Conservation (phyloP, 2,888 invertebrate species). For the Hyalella azteca region DNA sequence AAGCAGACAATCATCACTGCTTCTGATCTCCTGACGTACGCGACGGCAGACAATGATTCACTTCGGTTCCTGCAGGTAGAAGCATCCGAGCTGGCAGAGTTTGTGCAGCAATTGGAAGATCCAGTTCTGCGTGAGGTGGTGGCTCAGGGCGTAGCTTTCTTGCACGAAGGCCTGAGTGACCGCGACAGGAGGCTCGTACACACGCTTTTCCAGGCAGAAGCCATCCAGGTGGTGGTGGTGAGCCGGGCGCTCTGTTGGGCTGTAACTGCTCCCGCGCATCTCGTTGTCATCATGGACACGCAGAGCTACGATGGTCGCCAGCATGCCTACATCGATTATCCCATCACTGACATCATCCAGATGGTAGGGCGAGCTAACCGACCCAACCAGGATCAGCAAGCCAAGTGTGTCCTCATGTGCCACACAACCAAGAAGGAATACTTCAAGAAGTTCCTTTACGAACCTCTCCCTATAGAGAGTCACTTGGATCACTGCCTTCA, state of each 20-base stretch:
- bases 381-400: constrained; percentile 88
- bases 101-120: constrained; percentile 76
- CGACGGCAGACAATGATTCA: constrained; percentile 86
- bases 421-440: constrained; percentile 97
- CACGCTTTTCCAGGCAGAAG: constrained; percentile 89
- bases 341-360: constrained; percentile 94
- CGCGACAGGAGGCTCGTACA: constrained; percentile 90
- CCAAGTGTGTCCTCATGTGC: constrained; percentile 95
- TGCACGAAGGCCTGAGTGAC: constrained; percentile 90
- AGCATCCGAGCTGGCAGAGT: constrained; percentile 84
- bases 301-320: constrained; percentile 85
- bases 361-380: constrained; percentile 97
- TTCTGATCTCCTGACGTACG: constrained; percentile 91
- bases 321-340: constrained; percentile 93
- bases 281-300: constrained; percentile 97
- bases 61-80: constrained; percentile 88
- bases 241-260: constrained; percentile 93
- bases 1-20: constrained; percentile 93
- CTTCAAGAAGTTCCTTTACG: constrained; percentile 89
- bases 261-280: constrained; percentile 84
- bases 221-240: constrained; percentile 86
- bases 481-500: constrained; percentile 97
- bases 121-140: constrained; percentile 88
- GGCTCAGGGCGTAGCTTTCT: constrained; percentile 92
- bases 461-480: constrained; percentile 69